Conservation (phyloP, 2,888 invertebrate genomes). For the Theodoxus fluviatilis region DNA sequence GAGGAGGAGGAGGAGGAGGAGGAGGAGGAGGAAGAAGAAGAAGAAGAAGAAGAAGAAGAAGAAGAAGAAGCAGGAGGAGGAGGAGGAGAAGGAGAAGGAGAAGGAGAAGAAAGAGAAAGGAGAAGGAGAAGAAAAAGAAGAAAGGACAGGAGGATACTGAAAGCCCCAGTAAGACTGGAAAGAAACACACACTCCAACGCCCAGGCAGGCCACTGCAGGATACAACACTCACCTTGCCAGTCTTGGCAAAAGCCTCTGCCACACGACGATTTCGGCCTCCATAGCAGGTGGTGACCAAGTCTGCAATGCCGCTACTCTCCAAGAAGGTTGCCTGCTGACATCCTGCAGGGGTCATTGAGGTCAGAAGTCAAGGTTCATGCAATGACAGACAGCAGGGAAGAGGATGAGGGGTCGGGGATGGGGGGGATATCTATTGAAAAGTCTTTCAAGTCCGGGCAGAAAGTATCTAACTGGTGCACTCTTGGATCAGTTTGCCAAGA, state of each 20-base stretch:
- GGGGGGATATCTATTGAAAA: too few species aligned
- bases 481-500: too few species aligned
- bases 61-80: not conserved
- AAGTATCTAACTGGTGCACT: too few species aligned
- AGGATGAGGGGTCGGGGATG: too few species aligned
- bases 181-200: too few species aligned
- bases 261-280: constrained; percentile 97
- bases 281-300: constrained; percentile 97
- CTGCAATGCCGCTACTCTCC: constrained; percentile 98
- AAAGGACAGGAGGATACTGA: not conserved
- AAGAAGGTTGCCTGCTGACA: constrained; percentile 91
- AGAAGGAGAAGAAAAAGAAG: not conserved
- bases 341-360: too few species aligned
- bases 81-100: not conserved
- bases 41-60: not conserved
- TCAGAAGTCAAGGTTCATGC: too few species aligned
- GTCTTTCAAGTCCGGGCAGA: too few species aligned
- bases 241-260: constrained; percentile 91
- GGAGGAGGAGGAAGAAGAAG: not conserved
- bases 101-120: constrained; percentile 1
- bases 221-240: constrained; percentile 83
- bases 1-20: too few species aligned
- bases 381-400: too few species aligned
- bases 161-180: too few species aligned
- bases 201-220: too few species aligned